These are phyloP conservation scores for Rafetus swinhoei DNA, from an alignment of 2,113 vertebrate genomes.

Conservation along the genomic window DNA sequence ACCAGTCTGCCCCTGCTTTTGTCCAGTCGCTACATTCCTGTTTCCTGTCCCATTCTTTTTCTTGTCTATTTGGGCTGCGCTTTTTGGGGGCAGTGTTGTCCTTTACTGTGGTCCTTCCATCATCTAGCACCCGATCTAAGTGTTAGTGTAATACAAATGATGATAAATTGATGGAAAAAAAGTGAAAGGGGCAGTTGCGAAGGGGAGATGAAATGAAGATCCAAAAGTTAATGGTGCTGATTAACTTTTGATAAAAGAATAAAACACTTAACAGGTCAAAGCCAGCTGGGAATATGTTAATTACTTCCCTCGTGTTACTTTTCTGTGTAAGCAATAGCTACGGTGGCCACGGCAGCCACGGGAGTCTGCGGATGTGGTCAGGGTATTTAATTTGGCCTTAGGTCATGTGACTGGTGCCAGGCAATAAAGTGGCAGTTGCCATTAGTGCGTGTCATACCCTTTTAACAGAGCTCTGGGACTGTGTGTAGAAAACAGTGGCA, in stretches of 20 bases:
- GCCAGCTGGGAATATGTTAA: conserved; percentile 10
- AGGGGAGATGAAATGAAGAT: conserved; percentile 67
- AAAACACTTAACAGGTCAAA: conserved; percentile 70
- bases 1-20: too few species aligned
- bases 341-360: neutral
- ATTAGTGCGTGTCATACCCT: neutral
- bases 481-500: neutral
- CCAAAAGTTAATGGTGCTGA: conserved; percentile 66
- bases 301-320: conserved; percentile 29
- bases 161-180: neutral
- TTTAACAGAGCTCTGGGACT: neutral
- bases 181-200: conserved; percentile 51
- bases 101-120: neutral
- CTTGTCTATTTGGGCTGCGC: neutral
- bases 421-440: neutral
- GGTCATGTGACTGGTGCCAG: neutral
- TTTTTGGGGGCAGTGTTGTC: neutral
- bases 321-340: conserved; percentile 7
- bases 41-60: neutral
- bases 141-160: neutral
- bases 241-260: conserved; percentile 68
- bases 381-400: neutral
- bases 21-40: neutral
- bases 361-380: neutral
- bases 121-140: neutral